Base-by-base conservation (phyloP, 64 coral and sea anemone genomes). In the Montipora sp. region DNA sequence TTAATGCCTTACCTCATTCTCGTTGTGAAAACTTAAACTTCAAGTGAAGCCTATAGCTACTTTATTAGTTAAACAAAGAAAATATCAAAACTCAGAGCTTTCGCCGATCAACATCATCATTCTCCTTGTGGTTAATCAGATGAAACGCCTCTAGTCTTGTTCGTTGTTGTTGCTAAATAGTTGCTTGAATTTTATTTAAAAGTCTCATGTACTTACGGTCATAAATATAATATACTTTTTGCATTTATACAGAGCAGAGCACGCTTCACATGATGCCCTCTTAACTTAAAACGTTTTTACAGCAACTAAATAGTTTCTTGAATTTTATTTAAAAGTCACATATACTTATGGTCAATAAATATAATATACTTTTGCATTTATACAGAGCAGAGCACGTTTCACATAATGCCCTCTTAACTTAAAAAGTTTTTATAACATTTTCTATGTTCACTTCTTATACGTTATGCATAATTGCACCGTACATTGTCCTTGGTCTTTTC, bases 61-160 rank as follows among this genome's bases (percentile, higher is more conserved):
- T 36, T 0, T 36, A 36, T 36, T 36, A 36, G 27, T 1, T 36
- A 36, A 36, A 36, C 36, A 36, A 36, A 2, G 1, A 36, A 36
- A 36, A 36, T 36, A 36, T 36, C 36, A 36, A 36, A 36, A 36
- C 5, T 71, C 68, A 27, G 53, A 81, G 79, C 79, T 63, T 83
- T 83, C 80, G 80, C 80, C 59, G 58, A 83, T 83, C 59, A 11
- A 83, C 80, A 67, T 83, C 80, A 83, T 36, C 36, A 36, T 36
- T 36, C 36, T 13, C 5, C 19, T 15, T 23, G 68, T 71, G 18
- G 21, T 71, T 71, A 19, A 19, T 9, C 20, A 4, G 68, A 7
- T 23, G 8, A 23, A 71, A 71, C 21, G 2, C 6, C 4, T 71
- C 6, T 23, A 0, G 60, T 0, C 21, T 71, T 71, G 68, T 19